Evolutionary conservation across 2,888 invertebrate species (phyloP).

Genomic region (Achlya flavicornis): DNA sequence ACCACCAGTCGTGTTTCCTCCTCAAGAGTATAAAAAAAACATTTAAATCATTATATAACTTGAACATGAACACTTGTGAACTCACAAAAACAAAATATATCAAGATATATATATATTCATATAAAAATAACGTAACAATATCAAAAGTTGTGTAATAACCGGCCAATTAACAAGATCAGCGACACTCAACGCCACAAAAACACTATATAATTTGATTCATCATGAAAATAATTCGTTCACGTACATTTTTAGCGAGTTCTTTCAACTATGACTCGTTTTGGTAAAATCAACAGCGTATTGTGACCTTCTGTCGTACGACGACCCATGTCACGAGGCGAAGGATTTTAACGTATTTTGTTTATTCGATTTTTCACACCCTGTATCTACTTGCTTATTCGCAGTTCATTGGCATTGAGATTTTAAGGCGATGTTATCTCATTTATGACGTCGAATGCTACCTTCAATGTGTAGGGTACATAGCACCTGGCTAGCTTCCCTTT

Average conservation of each 20-base stretch:
- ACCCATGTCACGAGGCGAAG: conserved; percentile 4
- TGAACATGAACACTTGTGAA: neutral
- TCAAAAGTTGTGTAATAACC: neutral
- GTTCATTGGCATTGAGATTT: neutral
- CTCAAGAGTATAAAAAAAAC: too few species aligned
- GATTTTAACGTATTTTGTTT: neutral
- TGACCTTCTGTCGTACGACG: conserved; percentile 24
- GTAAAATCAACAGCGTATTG: conserved; percentile 6
- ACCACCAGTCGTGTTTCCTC: too few species aligned
- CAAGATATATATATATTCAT: neutral
- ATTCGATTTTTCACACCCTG: conserved; percentile 3
- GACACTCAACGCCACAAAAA: conserved; percentile 3
- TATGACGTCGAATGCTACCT: too few species aligned
- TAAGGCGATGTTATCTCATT: neutral
- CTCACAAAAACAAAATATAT: neutral
- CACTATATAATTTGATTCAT: conserved; percentile 2
- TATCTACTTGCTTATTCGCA: neutral
- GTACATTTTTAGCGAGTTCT: conserved; percentile 12
- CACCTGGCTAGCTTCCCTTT: too few species aligned
- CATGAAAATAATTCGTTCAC: conserved; percentile 9
- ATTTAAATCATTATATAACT: too few species aligned
- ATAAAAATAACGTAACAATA: neutral
- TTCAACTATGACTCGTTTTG: conserved; percentile 15
- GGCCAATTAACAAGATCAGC: neutral
- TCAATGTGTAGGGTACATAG: too few species aligned